Percentiles rank a stretch among this genome's conserved stretches.
Evolutionary conservation across 2,888 invertebrate species (phyloP).

Genomic region (Orthonevra nobilis): DNA sequence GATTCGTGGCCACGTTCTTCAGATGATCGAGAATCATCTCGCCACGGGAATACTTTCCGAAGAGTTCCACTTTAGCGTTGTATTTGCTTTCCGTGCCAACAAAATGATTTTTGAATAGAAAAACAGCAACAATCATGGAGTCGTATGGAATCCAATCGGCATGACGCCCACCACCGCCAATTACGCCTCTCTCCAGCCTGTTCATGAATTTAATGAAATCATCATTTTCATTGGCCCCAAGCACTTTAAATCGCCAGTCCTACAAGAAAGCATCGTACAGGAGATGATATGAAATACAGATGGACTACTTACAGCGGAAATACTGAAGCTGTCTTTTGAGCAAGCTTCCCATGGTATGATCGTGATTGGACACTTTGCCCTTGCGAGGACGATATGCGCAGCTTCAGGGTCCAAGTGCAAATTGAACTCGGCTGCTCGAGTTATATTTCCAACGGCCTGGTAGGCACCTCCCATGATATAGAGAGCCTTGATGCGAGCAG

Average conservation of each 20-base stretch:
- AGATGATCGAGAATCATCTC: slow-evolving; percentile 84
- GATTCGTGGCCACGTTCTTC: slow-evolving; percentile 71
- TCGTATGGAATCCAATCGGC: slow-evolving; percentile 81
- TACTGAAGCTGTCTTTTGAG: slow-evolving; percentile 75
- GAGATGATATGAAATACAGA: too few relatives aligned
- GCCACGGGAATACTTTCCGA: slow-evolving; percentile 83
- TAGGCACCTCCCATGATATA: slow-evolving; percentile 90
- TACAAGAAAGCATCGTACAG: slow-evolving; percentile 69
- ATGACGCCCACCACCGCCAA: slow-evolving; percentile 63
- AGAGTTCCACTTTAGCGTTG: slow-evolving; percentile 83
- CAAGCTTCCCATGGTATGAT: slow-evolving; percentile 87
- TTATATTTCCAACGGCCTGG: slow-evolving; percentile 82
- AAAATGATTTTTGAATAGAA: slow-evolving; percentile 79
- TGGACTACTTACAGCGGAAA: slow-evolving; percentile 75
- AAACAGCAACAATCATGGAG: slow-evolving; percentile 80
- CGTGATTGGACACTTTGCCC: slow-evolving; percentile 82
- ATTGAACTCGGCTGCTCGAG: slow-evolving; percentile 80
- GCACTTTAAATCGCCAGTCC: slow-evolving; percentile 80
- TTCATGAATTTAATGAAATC: slow-evolving; percentile 15
- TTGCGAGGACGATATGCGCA: slow-evolving; percentile 85
- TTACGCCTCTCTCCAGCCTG: background rate
- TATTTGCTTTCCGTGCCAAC: slow-evolving; percentile 75
- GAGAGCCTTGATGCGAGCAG: slow-evolving; percentile 83
- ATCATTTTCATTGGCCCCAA: slow-evolving; percentile 11
- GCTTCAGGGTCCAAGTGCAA: slow-evolving; percentile 89